Evolutionary conservation across 2,797 vertebrate genomes (phyloP).

Genomic region (Hoplostethus mediterraneus): DNA sequence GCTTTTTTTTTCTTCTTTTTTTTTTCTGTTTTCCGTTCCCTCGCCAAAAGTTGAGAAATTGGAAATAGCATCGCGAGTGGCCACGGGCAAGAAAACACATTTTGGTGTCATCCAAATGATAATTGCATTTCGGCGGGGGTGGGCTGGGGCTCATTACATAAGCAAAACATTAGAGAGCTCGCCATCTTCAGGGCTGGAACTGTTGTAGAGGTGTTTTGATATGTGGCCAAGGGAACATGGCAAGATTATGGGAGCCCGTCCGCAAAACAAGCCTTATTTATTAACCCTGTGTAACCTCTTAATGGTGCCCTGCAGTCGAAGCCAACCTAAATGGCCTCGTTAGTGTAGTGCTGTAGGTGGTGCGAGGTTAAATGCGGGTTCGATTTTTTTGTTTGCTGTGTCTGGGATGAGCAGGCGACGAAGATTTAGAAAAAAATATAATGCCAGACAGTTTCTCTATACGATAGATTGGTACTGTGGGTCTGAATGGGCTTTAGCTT

Average conservation of each 20-base stretch:
- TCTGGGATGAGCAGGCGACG: background rate
- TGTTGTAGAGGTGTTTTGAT: conserved; percentile 63
- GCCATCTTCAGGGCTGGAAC: conserved; percentile 36
- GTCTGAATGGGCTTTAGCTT: conserved; percentile 24
- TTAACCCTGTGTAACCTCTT: conserved; percentile 32
- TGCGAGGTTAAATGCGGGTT: background rate
- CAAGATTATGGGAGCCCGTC: conserved; percentile 10
- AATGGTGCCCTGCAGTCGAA: conserved; percentile 2
- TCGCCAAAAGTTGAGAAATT: conserved; percentile 73
- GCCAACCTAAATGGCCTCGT: background rate
- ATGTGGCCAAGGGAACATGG: conserved; percentile 50
- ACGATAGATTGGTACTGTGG: conserved; percentile 27
- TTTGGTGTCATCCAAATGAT: conserved; percentile 74
- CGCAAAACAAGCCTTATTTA: conserved; percentile 28
- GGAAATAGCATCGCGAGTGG: conserved; percentile 73
- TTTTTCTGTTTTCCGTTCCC: conserved; percentile 7
- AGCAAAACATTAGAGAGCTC: conserved; percentile 63
- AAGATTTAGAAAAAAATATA: conserved; percentile 10
- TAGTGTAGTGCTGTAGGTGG: background rate
- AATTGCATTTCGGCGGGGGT: conserved; percentile 67
- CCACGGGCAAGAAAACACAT: conserved; percentile 71
- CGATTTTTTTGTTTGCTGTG: background rate
- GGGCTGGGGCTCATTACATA: conserved; percentile 67
- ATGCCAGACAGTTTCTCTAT: conserved; percentile 15
- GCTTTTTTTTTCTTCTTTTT: background rate